Base-by-base conservation (phyloP, 2,888 invertebrate genomes). In the Amblyteles armatorius region DNA sequence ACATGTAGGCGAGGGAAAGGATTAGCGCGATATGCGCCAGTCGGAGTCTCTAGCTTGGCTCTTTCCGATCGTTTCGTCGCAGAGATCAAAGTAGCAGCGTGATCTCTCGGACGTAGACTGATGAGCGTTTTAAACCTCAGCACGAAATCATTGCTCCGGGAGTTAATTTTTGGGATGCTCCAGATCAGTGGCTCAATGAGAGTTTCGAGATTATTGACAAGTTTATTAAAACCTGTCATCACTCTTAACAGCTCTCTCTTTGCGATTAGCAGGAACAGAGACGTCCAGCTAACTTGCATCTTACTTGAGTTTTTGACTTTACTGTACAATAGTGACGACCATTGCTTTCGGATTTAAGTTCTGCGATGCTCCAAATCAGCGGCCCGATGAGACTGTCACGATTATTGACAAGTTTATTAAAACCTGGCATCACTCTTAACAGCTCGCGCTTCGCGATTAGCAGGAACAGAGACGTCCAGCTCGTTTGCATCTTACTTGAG, bases 41-140 rank as follows among this genome's bases (percentile, higher is more conserved):
- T 87, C 88, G 88, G 87, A 86, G 87, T 86, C 86, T 87, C 44
- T 86, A 86, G 86, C 82, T 80, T 72, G 67, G 40, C 63, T 72
- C 77, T n/a, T 50, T 63, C 74, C 79, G 67, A 26, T 63, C 36
- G 77, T n/a, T 79, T 74, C 74, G 44, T 77, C 84, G 80, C 77
- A 9, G 73, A 84, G 77, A 84, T 84, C 84, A 84, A 84, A 84
- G 84, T 69, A 50, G 57, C 26, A n/a, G 36, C 33, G 73, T 57
- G 55, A 48, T 67, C 40, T 11, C 11, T 72, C 60, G 80, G 77
- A 72, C 44, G 71, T 52, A 29, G 48, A 48, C 65, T 82, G 84
- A 82, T 84, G 84, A 82, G 81, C 81, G 82, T 84, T 84, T 82
- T 76, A 81, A 60, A 29, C 33, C 52, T 26, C 80, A 81, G 69